phyloP scores from a whole-genome alignment of 37 sponge, comb jelly and placozoan species.

The Eunapius fragilis region DNA sequence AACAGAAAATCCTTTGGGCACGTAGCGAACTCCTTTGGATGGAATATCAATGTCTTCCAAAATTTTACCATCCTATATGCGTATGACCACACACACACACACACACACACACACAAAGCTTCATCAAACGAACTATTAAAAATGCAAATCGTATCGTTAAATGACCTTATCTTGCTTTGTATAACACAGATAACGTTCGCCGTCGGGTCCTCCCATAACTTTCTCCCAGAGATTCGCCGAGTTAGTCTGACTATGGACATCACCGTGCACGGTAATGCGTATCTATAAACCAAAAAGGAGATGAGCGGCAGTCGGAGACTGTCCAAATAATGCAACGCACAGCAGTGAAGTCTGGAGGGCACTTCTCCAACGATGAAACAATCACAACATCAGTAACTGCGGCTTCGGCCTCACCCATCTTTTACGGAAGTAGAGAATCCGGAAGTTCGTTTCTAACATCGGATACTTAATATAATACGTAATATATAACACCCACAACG shows the following conservation, averaged over 20 bases:
- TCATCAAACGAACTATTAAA: not conserved
- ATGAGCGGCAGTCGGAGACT: too few species aligned
- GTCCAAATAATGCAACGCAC: constrained; percentile 31
- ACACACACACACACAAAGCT: not conserved
- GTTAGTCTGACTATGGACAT: not conserved
- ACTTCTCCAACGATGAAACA: constrained; percentile 39
- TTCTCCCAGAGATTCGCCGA: constrained; percentile 83
- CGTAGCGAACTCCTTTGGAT: not conserved
- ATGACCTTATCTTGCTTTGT: constrained; percentile 49
- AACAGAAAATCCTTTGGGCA: constrained; percentile 40
- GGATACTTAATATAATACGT: not conserved
- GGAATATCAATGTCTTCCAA: constrained; percentile 73
- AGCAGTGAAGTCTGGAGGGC: constrained; percentile 70
- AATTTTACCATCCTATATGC: constrained; percentile 22
- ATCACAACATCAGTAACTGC: constrained; percentile 71
- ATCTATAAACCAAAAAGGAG: not conserved
- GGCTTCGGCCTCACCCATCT: constrained; percentile 26
- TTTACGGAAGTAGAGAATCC: not conserved
- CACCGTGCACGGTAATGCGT: not conserved
- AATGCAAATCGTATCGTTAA: not conserved
- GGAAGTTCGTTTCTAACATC: not conserved
- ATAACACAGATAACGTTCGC: constrained; percentile 66
- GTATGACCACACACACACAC: too few species aligned
- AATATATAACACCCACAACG: constrained; percentile 1
- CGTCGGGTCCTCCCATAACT: constrained; percentile 54